phyloP scores from a whole-genome alignment of 2,888 invertebrate genomes.

The Caenorhabditis sp. region DNA sequence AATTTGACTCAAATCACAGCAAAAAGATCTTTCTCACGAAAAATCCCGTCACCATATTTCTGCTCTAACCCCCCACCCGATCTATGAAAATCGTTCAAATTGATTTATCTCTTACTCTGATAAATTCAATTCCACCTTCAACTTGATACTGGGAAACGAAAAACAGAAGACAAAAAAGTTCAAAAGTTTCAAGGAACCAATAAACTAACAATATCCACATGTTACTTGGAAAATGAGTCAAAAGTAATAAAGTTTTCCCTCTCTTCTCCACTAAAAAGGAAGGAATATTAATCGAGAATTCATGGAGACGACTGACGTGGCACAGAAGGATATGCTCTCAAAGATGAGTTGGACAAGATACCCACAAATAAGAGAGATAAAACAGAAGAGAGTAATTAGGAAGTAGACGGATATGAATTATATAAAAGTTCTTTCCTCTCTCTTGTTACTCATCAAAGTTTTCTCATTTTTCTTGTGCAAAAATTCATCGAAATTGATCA shows the following conservation, averaged over 20 bases:
- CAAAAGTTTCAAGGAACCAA: neutral
- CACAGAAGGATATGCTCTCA: constrained; percentile 7
- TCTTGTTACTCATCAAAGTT: constrained; percentile 10
- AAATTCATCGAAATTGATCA: constrained; percentile 4
- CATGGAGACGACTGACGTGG: constrained; percentile 48
- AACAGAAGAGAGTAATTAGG: constrained; percentile 30
- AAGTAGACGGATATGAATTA: constrained; percentile 22
- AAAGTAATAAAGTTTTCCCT: constrained; percentile 16
- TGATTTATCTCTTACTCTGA: neutral
- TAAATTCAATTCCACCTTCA: neutral
- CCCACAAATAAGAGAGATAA: neutral
- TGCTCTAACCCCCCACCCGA: neutral
- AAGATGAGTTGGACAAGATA: constrained; percentile 24
- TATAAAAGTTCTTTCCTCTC: constrained; percentile 15
- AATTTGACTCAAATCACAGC: too few relatives aligned
- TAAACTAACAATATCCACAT: constrained; percentile 23
- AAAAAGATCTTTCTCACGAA: neutral
- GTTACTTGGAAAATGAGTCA: constrained; percentile 12
- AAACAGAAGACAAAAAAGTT: neutral
- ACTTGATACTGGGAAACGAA: neutral
- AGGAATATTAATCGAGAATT: constrained; percentile 38
- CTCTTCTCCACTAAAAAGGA: neutral
- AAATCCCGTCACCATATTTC: too few relatives aligned
- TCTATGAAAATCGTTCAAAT: neutral
- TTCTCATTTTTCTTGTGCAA: neutral